Percentiles rank a stretch among this genome's conserved stretches.
phyloP scores from a whole-genome alignment of 2,797 vertebrate species.

The Manis javanica region DNA sequence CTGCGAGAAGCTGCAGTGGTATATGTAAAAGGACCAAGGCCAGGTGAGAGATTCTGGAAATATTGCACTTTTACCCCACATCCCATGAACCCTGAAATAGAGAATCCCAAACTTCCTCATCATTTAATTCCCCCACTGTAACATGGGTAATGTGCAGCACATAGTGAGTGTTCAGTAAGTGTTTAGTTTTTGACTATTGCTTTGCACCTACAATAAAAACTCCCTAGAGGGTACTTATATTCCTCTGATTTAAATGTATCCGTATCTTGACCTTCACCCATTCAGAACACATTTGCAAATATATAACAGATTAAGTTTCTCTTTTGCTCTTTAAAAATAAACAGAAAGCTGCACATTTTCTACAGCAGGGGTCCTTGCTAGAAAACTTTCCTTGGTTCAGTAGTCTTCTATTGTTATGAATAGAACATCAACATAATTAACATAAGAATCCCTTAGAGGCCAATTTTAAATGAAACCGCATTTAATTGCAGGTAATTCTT shows the following conservation, averaged over 20 bases:
- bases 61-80: too few relatives aligned
- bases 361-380: slow-evolving; percentile 46
- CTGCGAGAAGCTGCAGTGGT: too few relatives aligned
- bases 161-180: not conserved
- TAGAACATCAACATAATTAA: slow-evolving; percentile 74
- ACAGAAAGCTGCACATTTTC: slow-evolving; percentile 55
- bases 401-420: slow-evolving; percentile 65
- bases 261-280: slow-evolving; percentile 4
- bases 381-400: slow-evolving; percentile 61
- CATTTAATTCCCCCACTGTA: too few relatives aligned
- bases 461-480: slow-evolving; percentile 72
- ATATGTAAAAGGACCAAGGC: too few relatives aligned
- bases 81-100: not conserved
- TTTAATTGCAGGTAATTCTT: slow-evolving; percentile 78
- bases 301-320: slow-evolving; percentile 49
- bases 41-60: too few relatives aligned
- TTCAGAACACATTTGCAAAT: slow-evolving; percentile 51
- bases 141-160: not conserved
- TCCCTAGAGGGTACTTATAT: not conserved
- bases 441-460: slow-evolving; percentile 67
- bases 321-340: slow-evolving; percentile 63
- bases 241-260: slow-evolving; percentile 5
- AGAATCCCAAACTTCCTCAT: not conserved
- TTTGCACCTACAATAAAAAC: slow-evolving; percentile 38
- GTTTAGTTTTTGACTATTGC: not conserved